Conservation (phyloP, 2,888 invertebrate species). For the Thelaira solivaga region DNA sequence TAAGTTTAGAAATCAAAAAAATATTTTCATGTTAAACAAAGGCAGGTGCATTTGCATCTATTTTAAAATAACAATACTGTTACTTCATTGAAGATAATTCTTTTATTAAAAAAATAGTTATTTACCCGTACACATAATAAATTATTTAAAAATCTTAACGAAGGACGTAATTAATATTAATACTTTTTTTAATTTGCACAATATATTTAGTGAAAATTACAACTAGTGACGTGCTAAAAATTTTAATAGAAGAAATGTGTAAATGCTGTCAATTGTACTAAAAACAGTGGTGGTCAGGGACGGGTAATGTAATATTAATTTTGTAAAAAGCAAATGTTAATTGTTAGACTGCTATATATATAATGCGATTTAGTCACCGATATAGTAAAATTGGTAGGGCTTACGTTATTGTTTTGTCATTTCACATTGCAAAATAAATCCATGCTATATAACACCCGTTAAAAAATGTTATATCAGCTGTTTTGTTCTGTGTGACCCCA, state of each 20-base stretch:
- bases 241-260: constrained; percentile 13
- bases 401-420: too few species aligned
- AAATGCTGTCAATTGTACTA: constrained; percentile 25
- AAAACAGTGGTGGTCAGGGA: constrained; percentile 13
- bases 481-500: too few species aligned
- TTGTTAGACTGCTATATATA: too few species aligned
- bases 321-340: neutral
- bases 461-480: too few species aligned
- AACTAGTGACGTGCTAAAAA: constrained; percentile 39
- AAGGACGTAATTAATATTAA: constrained; percentile 33
- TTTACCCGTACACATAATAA: constrained; percentile 39
- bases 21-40: too few species aligned
- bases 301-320: too few species aligned
- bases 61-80: constrained; percentile 20
- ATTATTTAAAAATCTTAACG: neutral
- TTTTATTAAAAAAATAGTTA: neutral
- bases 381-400: too few species aligned
- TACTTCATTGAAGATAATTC: neutral
- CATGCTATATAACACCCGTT: too few species aligned
- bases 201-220: constrained; percentile 17
- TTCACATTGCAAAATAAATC: too few species aligned
- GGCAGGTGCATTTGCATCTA: too few species aligned
- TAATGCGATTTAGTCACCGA: too few species aligned
- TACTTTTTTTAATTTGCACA: constrained; percentile 14
- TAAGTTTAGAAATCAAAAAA: too few species aligned